Evolutionary conservation across 2,113 vertebrate species (phyloP).

Genomic region (Patagioenas fasciata): DNA sequence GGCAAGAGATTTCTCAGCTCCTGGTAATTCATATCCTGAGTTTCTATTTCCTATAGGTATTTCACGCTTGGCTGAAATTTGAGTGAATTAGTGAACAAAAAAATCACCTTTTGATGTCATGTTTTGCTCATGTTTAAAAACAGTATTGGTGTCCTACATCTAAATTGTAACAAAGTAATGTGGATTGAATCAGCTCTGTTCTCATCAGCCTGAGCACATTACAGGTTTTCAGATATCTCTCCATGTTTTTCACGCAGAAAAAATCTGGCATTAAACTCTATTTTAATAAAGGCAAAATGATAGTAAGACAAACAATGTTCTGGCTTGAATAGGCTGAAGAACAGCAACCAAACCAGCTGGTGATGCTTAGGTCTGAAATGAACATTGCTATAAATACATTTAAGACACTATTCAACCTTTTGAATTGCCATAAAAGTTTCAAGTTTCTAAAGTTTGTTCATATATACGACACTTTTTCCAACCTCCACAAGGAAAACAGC

Average conservation of each 20-base stretch:
- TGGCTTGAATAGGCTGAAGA: neutral
- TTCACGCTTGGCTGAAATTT: neutral
- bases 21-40: neutral
- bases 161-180: neutral
- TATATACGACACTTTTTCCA: neutral
- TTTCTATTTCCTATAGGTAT: neutral
- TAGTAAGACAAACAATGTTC: neutral
- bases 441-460: neutral
- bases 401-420: neutral
- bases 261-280: neutral
- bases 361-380: neutral
- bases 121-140: neutral
- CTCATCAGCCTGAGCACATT: neutral
- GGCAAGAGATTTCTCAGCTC: neutral
- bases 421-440: neutral
- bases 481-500: neutral
- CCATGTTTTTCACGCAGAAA: neutral
- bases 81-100: neutral
- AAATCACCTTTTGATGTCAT: neutral
- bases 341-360: neutral
- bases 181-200: neutral
- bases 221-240: neutral
- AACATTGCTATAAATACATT: neutral
- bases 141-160: neutral
- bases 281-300: neutral